Evolutionary conservation across 2,797 vertebrate species (phyloP), one percentile per base, ranked within the genome.

Genomic region (Enteromius mattozi): DNA sequence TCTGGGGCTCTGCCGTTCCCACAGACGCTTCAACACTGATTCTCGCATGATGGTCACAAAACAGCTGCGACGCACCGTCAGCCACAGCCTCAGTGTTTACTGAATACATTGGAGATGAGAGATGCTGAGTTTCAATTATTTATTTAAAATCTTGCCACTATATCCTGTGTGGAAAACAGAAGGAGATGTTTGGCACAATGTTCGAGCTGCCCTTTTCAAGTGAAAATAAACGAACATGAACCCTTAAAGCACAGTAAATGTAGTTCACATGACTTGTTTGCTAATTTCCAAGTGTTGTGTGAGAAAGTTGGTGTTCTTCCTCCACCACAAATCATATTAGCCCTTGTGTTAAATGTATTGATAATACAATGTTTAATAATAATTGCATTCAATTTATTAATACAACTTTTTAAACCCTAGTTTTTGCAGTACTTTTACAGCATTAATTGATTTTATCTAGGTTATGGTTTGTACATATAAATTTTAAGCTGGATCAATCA

Each of bases 11-110:
- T 6, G 2, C 71, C 82, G 59, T 71, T 61, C 51, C 84, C 49
- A 78, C 54, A 65, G 70, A 59, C 12, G 24, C 51, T 71, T 71
- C 78, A 33, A 37, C 61, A 13, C 79, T 69, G 47, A 83, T 82
- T 66, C 3, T 54, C 59, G 17, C 74, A 76, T 82, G 61, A 85
- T 78, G 54, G 40, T 37, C 80, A 81, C 54, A 81, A 61, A 72
- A 72, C 68, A 81, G 61, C 70, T 69, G 76, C n/a, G 4, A 45
- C 3, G 47, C 45, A 69, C 30, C 1, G 33, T 6, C 51, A 37
- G 19, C 21, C 19, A 76, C 37, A 78, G 59, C 37, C 7, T 40
- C 37, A 40, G 24, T 47, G 40, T 33, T 78, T 59, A 27, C 35
- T 37, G 21, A 40, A 59, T 59, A 59, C 74, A 77, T 24, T 16